A percentile compares a stretch with the other conserved stretches of the same genome.
These are phyloP conservation scores for Micronycteris hirsuta DNA, from an alignment of 2,113 vertebrate species.

Conservation along the genomic window DNA sequence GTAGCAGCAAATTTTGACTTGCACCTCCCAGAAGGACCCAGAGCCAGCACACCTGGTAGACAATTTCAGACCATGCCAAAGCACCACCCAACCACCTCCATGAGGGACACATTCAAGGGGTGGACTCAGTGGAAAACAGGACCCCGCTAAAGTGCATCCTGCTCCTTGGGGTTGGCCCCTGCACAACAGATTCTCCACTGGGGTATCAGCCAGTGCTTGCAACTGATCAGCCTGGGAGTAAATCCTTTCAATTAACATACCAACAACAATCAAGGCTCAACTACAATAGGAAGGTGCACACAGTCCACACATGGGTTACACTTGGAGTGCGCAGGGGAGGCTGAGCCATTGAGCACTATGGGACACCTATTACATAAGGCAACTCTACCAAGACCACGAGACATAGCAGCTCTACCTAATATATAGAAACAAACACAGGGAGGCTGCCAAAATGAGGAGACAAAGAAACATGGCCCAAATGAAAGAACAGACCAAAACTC, in stretches of 20 bases:
- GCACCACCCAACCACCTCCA: too few species aligned
- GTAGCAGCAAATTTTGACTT: neutral
- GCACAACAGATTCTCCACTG: neutral
- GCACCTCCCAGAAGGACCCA: neutral
- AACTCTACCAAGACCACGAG: too few species aligned
- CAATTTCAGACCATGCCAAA: neutral
- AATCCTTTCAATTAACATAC: too few species aligned
- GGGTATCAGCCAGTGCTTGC: neutral
- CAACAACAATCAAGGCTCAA: neutral
- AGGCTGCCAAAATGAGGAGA: too few species aligned
- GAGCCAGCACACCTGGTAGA: neutral
- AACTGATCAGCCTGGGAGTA: neutral
- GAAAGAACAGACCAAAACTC: too few species aligned
- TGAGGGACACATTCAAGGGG: too few species aligned
- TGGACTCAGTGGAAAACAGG: neutral
- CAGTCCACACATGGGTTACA: neutral
- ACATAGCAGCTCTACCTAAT: too few species aligned
- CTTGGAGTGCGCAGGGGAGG: neutral
- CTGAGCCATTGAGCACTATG: neutral
- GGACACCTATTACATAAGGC: neutral
- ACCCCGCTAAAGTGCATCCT: neutral
- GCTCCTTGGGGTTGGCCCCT: neutral
- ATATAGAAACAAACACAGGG: too few species aligned
- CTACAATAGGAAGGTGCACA: neutral
- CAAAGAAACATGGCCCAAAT: too few species aligned